Percentiles rank a stretch among this genome's conserved stretches.
phyloP scores from a whole-genome alignment of 2,888 invertebrate genomes.

The Peribatodes rhomboidaria region DNA sequence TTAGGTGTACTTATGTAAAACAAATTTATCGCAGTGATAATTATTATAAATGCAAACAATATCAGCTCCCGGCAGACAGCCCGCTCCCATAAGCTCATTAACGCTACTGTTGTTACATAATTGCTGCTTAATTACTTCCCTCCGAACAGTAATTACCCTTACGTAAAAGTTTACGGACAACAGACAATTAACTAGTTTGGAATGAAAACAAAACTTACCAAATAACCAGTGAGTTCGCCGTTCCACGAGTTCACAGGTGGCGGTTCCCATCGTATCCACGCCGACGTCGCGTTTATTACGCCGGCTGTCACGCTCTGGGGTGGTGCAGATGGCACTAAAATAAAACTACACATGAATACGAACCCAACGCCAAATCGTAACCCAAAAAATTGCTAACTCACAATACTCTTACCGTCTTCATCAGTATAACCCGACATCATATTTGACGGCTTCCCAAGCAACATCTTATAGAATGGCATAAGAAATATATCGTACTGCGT shows the following conservation, averaged over 20 bases:
- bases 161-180: constrained; percentile 53
- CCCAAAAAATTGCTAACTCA: constrained; percentile 13
- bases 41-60: constrained; percentile 34
- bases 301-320: constrained; percentile 93
- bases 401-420: constrained; percentile 89
- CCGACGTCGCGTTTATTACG: constrained; percentile 93
- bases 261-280: constrained; percentile 93
- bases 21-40: constrained; percentile 12
- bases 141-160: constrained; percentile 43
- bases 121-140: constrained; percentile 43
- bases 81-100: constrained; percentile 32
- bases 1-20: no score
- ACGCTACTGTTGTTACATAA: constrained; percentile 33
- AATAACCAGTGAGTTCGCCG: constrained; percentile 94
- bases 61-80: constrained; percentile 11
- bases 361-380: constrained; percentile 11
- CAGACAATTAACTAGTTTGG: constrained; percentile 54
- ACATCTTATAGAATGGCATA: constrained; percentile 94
- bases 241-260: constrained; percentile 92
- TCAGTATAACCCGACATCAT: constrained; percentile 94
- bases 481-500: constrained; percentile 97
- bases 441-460: constrained; percentile 97
- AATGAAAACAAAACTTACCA: constrained; percentile 86
- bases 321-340: constrained; percentile 91
- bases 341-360: constrained; percentile 55